These are phyloP conservation scores for Eupsilia transversa DNA, from an alignment of 2,888 invertebrate genomes.

Conservation along the genomic window DNA sequence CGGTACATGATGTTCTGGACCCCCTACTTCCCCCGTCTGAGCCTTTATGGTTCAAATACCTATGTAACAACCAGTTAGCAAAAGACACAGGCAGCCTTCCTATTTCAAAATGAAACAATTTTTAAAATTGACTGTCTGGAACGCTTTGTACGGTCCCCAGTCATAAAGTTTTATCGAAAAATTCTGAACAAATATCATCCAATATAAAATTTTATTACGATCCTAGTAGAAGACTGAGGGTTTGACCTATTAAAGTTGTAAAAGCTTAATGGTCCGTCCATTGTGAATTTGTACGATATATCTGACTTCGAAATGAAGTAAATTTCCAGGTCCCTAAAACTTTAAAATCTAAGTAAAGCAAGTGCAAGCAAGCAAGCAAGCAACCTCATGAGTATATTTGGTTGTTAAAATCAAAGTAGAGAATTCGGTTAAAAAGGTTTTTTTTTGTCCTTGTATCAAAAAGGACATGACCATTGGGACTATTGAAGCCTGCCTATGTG, in stretches of 20 bases:
- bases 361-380: too few relatives aligned
- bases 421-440: too few relatives aligned
- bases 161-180: slow-evolving; percentile 42
- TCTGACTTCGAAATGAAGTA: background rate
- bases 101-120: slow-evolving; percentile 8
- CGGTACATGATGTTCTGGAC: too few relatives aligned
- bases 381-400: too few relatives aligned
- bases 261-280: slow-evolving; percentile 27
- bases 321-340: background rate
- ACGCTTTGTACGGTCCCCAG: background rate
- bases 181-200: slow-evolving; percentile 25
- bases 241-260: slow-evolving; percentile 23
- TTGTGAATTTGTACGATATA: slow-evolving; percentile 3
- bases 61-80: too few relatives aligned
- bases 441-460: too few relatives aligned
- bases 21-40: too few relatives aligned
- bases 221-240: slow-evolving; percentile 5
- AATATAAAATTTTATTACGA: slow-evolving; percentile 42
- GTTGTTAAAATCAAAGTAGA: too few relatives aligned
- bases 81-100: background rate
- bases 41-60: too few relatives aligned
- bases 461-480: too few relatives aligned
- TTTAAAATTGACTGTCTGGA: slow-evolving; percentile 9
- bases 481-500: too few relatives aligned
- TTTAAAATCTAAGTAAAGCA: background rate